Conservation (phyloP, 2,113 vertebrate species). For the Morone chrysops region DNA sequence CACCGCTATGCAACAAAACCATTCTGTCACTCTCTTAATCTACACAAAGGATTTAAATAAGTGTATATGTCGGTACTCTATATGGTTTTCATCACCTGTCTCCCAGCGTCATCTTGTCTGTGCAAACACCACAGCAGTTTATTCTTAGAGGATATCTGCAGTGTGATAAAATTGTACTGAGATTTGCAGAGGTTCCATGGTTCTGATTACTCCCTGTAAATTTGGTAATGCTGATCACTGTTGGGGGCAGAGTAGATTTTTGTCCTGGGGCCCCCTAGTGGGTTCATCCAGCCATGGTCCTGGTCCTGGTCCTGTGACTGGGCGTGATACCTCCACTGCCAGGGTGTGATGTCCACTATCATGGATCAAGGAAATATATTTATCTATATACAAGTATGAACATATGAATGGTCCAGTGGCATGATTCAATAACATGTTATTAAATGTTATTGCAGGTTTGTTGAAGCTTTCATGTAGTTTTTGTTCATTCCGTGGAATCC, state of each 20-base stretch:
- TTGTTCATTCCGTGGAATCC: neutral
- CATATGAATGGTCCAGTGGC: neutral
- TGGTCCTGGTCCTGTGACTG: neutral
- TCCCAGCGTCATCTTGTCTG: neutral
- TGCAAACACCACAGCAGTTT: neutral
- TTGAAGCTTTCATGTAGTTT: neutral
- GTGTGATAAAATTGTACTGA: neutral
- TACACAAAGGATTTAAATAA: neutral
- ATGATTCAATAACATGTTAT: neutral
- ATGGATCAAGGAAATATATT: too few species aligned
- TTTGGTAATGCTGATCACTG: neutral
- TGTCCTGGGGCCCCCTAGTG: neutral
- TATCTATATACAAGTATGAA: too few species aligned
- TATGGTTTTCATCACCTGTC: neutral
- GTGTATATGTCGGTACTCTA: neutral
- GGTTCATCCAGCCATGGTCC: slow-evolving; percentile 4
- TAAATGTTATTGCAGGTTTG: neutral
- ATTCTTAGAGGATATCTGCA: neutral
- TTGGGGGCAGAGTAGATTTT: neutral
- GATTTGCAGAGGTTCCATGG: neutral
- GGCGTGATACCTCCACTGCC: neutral
- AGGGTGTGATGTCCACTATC: neutral
- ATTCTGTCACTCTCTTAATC: neutral
- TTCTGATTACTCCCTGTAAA: neutral
- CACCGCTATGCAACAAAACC: neutral